These are phyloP conservation scores for Odocoileus virginianus DNA, from an alignment of 2,113 vertebrate species.

Conservation along the genomic window DNA sequence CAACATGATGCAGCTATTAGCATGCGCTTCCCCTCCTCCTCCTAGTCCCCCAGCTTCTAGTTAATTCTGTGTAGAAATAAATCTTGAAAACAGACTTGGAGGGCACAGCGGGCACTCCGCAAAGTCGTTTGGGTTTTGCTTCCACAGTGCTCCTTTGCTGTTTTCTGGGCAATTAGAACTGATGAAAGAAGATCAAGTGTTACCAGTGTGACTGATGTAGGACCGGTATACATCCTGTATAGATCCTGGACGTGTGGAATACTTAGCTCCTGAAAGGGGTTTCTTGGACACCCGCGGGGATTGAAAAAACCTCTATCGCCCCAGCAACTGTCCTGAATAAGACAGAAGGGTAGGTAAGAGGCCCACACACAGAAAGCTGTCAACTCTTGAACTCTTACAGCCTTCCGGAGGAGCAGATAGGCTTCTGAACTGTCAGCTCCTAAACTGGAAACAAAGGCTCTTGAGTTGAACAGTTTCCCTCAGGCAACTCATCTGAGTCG, in stretches of 20 bases:
- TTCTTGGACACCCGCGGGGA: not conserved
- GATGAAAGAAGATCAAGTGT: not conserved
- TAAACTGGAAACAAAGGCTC: constrained; percentile 27
- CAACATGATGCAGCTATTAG: constrained; percentile 45
- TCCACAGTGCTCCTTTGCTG: not conserved
- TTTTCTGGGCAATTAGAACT: constrained; percentile 49
- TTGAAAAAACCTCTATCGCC: not conserved
- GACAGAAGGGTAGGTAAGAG: not conserved
- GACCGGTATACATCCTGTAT: not conserved
- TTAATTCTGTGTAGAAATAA: constrained; percentile 64
- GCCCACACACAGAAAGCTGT: not conserved
- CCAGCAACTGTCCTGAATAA: not conserved
- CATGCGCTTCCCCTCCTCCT: not conserved
- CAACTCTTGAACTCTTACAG: not conserved
- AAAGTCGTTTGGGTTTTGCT: constrained; percentile 32
- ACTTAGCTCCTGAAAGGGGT: not conserved
- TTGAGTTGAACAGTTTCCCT: constrained; percentile 15
- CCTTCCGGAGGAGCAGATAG: not conserved
- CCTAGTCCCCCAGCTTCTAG: not conserved
- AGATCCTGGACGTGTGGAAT: not conserved
- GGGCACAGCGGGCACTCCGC: constrained; percentile 36
- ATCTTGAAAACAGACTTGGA: constrained; percentile 61
- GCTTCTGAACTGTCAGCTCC: not conserved
- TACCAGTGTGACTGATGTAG: not conserved
- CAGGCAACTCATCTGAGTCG: constrained; percentile 33